These are phyloP conservation scores for Apomyelois bistriatella DNA, from an alignment of 2,888 invertebrate genomes.

Conservation along the genomic window DNA sequence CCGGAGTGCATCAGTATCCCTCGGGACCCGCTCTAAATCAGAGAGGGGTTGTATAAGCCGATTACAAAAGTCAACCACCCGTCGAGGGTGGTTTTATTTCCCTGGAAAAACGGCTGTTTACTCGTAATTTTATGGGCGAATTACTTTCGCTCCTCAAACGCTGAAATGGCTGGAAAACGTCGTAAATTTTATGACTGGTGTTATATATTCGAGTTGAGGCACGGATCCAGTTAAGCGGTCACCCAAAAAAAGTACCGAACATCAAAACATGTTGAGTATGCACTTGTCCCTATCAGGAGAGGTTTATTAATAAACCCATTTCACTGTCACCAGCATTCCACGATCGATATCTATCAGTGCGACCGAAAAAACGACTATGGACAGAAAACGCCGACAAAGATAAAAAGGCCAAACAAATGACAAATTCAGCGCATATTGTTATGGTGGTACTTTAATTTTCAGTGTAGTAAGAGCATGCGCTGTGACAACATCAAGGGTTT, in stretches of 20 bases:
- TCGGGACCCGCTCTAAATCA: constrained; percentile 45
- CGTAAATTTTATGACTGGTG: constrained; percentile 67
- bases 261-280: constrained; percentile 45
- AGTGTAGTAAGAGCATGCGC: constrained; percentile 69
- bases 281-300: constrained; percentile 52
- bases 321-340: constrained; percentile 75
- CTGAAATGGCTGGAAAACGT: constrained; percentile 64
- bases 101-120: constrained; percentile 76
- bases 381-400: constrained; percentile 63
- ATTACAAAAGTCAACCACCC: constrained; percentile 73
- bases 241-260: constrained; percentile 14
- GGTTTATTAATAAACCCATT: constrained; percentile 77
- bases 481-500: constrained; percentile 57
- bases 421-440: constrained; percentile 63
- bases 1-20: constrained; percentile 62
- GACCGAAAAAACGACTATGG: constrained; percentile 47
- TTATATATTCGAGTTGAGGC: constrained; percentile 62
- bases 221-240: constrained; percentile 22
- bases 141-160: constrained; percentile 73
- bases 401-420: constrained; percentile 59
- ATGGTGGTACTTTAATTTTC: constrained; percentile 70
- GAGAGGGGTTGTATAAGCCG: constrained; percentile 65
- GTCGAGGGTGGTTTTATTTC: constrained; percentile 66
- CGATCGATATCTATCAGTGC: constrained; percentile 63
- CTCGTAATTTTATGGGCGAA: constrained; percentile 75